A percentile compares a stretch with the other conserved stretches of the same genome.
Conservation (phyloP, 2,888 invertebrate genomes). For the Drosophila limbata region DNA sequence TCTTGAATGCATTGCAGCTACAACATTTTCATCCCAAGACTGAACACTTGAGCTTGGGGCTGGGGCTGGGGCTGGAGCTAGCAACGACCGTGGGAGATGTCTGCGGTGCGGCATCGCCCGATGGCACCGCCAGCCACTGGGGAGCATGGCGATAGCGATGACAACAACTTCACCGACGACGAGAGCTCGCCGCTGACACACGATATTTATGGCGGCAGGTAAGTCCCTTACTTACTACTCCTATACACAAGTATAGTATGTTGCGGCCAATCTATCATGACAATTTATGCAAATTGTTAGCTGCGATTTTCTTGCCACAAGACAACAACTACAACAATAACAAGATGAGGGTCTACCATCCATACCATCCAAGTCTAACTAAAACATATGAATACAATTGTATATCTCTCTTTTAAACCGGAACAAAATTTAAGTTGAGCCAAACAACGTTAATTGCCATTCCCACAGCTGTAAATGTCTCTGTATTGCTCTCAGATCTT, state of each 20-base stretch:
- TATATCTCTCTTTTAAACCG: constrained; percentile 40
- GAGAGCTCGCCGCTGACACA: constrained; percentile 94
- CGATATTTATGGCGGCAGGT: constrained; percentile 97
- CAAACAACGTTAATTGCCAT: constrained; percentile 48
- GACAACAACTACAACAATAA: neutral
- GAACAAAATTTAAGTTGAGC: constrained; percentile 51
- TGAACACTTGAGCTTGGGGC: constrained; percentile 20
- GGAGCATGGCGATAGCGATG: constrained; percentile 87
- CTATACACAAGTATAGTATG: neutral
- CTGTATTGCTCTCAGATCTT: constrained; percentile 37
- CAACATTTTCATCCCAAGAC: constrained; percentile 34
- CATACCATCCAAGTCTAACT: neutral
- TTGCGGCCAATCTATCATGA: constrained; percentile 24
- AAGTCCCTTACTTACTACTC: constrained; percentile 73
- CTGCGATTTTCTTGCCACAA: constrained; percentile 20
- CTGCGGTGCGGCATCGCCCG: constrained; percentile 89
- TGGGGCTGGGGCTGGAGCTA: constrained; percentile 33
- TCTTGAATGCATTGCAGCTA: constrained; percentile 42
- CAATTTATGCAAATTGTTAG: constrained; percentile 63
- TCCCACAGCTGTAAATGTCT: constrained; percentile 44
- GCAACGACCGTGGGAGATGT: constrained; percentile 86
- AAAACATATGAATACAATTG: neutral
- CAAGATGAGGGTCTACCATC: constrained; percentile 18
- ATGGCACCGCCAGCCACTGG: constrained; percentile 85
- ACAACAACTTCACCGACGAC: constrained; percentile 94